A percentile compares a stretch with the other conserved stretches of the same genome.
These are phyloP conservation scores for Crotalus horridus DNA, from an alignment of 2,113 vertebrate genomes.

Conservation along the genomic window DNA sequence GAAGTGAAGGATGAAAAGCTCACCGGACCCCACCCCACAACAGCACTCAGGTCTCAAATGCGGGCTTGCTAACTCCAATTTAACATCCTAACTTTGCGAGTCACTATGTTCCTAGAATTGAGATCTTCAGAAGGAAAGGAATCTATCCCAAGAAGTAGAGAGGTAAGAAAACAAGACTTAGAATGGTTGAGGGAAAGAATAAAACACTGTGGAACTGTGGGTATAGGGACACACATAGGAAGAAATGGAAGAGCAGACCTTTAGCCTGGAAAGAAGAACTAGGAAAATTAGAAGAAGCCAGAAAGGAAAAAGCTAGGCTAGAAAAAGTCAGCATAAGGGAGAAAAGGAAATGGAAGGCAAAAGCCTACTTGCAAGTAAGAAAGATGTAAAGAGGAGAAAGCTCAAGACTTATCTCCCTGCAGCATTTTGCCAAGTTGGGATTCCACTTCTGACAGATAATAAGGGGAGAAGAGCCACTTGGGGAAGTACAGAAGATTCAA, in stretches of 20 bases:
- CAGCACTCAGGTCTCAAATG: neutral
- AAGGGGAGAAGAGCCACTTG: neutral
- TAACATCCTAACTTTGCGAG: neutral
- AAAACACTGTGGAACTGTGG: neutral
- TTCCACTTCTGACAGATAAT: neutral
- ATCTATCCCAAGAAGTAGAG: neutral
- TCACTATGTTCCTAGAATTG: neutral
- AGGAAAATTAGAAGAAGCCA: neutral
- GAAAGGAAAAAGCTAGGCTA: neutral
- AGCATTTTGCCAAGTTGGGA: neutral
- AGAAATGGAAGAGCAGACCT: neutral
- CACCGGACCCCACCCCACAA: neutral
- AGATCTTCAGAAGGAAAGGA: neutral
- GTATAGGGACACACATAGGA: neutral
- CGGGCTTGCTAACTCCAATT: neutral
- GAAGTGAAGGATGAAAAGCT: neutral
- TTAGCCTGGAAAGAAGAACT: neutral
- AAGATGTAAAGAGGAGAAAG: neutral
- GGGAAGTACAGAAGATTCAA: neutral
- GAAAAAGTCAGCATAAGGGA: neutral
- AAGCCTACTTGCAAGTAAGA: neutral
- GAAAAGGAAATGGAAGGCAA: neutral
- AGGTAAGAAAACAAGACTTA: neutral
- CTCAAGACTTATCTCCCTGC: neutral
- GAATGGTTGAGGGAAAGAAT: neutral